phyloP scores from a whole-genome alignment of 1,140 invertebrate genomes.

The Lepidurus couesii region DNA sequence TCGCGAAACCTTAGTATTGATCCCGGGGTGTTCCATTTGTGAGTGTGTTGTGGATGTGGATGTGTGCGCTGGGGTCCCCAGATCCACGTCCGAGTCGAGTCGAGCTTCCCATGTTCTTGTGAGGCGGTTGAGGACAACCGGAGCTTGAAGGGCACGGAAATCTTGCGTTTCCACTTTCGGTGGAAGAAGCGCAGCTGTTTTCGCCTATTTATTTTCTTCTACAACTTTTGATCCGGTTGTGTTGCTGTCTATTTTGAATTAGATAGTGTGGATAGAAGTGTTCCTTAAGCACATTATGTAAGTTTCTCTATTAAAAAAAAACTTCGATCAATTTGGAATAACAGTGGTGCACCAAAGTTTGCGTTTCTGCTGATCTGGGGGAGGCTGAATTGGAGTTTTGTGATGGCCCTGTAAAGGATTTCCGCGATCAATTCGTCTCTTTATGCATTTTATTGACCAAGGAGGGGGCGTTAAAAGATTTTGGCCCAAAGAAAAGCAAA shows the following conservation, averaged over 20 bases:
- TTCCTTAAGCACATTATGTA: too few species aligned
- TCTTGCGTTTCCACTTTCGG: background rate
- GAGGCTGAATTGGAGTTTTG: too few species aligned
- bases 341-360: too few species aligned
- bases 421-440: too few species aligned
- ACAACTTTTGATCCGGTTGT: background rate
- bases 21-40: background rate
- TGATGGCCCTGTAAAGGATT: too few species aligned
- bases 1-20: slow-evolving; percentile 1
- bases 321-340: too few species aligned
- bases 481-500: too few species aligned
- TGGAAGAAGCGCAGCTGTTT: slow-evolving; percentile 18
- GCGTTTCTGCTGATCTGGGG: too few species aligned
- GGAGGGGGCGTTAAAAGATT: too few species aligned
- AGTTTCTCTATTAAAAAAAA: too few species aligned
- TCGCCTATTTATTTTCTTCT: background rate
- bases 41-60: background rate
- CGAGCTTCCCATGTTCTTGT: background rate
- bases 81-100: background rate
- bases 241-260: background rate
- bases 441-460: too few species aligned
- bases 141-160: slow-evolving; percentile 13
- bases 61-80: slow-evolving; percentile 16
- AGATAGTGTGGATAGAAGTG: too few species aligned
- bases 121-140: slow-evolving; percentile 13